phyloP scores from a whole-genome alignment of 2,888 invertebrate genomes.

The Pristionchus mayeri region DNA sequence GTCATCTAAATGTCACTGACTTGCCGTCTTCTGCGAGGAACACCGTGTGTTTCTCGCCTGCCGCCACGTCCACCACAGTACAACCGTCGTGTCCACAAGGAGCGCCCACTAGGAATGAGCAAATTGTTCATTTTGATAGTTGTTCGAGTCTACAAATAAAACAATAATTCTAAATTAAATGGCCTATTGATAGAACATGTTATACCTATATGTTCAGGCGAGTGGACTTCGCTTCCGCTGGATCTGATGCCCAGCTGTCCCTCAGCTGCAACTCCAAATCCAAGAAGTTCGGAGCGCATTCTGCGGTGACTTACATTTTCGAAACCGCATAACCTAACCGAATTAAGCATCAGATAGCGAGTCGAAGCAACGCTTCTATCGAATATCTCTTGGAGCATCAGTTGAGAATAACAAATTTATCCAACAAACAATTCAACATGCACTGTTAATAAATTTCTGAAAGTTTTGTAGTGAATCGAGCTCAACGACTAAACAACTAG shows the following conservation, averaged over 20 bases:
- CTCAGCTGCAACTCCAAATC: constrained; percentile 63
- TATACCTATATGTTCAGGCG: constrained; percentile 64
- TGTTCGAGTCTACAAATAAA: neutral
- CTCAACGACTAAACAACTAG: too few species aligned
- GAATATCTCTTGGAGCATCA: neutral
- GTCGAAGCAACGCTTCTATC: neutral
- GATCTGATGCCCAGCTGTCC: constrained; percentile 65
- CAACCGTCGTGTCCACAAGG: constrained; percentile 59
- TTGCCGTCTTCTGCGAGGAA: constrained; percentile 66
- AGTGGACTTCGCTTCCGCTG: constrained; percentile 42
- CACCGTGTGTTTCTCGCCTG: constrained; percentile 69
- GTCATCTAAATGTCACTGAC: constrained; percentile 37
- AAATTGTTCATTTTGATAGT: neutral
- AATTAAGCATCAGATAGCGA: neutral
- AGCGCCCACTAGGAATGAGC: constrained; percentile 55
- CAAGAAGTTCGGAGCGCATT: constrained; percentile 64
- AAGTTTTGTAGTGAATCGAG: too few species aligned
- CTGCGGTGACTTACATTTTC: neutral
- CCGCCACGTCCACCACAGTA: constrained; percentile 59
- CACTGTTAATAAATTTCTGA: neutral
- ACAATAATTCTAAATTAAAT: neutral
- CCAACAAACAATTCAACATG: neutral
- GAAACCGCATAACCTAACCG: neutral
- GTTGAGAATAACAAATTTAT: neutral
- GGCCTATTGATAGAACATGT: too few species aligned